These are phyloP conservation scores for Stichopus chloronotus DNA, from an alignment of 35 echinoderm and acorn worm species.

Conservation along the genomic window DNA sequence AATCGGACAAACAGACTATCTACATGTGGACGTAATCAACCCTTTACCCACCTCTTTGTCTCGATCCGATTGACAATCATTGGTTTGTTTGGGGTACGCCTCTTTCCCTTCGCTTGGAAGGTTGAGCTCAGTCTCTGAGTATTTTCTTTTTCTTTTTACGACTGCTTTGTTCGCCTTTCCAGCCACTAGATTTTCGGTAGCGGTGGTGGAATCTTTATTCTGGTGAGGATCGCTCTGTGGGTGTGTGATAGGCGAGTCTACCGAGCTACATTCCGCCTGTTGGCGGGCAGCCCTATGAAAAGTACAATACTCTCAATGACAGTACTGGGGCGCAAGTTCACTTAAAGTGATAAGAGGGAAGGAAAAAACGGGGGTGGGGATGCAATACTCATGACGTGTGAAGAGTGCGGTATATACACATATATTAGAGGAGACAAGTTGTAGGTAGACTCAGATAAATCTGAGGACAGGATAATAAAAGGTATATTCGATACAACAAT, in stretches of 20 bases:
- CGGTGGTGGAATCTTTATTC: neutral
- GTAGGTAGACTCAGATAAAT: no score
- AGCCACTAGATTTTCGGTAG: neutral
- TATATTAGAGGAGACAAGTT: no score
- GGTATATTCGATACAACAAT: no score
- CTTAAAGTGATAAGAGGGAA: neutral
- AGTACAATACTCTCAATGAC: neutral
- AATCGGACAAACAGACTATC: neutral
- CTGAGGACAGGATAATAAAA: no score
- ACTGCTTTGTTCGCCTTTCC: neutral
- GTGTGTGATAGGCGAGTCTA: neutral
- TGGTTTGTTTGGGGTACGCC: neutral
- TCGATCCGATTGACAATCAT: neutral
- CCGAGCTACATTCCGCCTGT: neutral
- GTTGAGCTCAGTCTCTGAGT: neutral
- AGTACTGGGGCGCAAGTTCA: neutral
- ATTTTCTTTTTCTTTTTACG: neutral
- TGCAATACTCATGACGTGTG: no score
- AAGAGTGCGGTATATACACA: no score
- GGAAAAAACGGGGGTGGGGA: neutral
- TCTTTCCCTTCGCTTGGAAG: neutral
- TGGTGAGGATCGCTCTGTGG: neutral
- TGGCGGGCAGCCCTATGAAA: neutral
- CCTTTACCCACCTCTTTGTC: neutral
- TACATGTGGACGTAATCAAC: neutral